Evolutionary conservation across 2,888 invertebrate genomes (phyloP).

Genomic region (Didymodactylos carnosus): DNA sequence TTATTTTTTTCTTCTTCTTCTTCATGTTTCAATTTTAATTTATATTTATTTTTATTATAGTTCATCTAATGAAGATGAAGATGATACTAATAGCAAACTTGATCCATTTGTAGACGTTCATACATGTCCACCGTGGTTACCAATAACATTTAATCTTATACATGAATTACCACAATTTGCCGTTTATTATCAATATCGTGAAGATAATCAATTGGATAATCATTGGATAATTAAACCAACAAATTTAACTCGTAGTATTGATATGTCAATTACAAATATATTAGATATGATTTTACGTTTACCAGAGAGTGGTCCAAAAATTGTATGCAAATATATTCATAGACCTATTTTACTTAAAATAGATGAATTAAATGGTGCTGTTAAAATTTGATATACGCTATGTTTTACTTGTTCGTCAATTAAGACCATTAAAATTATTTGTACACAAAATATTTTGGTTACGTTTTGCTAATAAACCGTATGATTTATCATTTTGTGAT

Average conservation of each 20-base stretch:
- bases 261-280: constrained; percentile 60
- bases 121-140: constrained; percentile 54
- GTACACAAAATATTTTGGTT: constrained; percentile 49
- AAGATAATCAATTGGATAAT: constrained; percentile 49
- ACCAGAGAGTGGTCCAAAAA: constrained; percentile 60
- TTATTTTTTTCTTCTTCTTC: no score
- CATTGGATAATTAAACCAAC: constrained; percentile 83
- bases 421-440: constrained; percentile 47
- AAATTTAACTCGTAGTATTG: constrained; percentile 67
- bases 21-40: no score
- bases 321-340: constrained; percentile 44
- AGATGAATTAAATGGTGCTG: constrained; percentile 41
- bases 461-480: constrained; percentile 59
- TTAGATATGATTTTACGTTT: constrained; percentile 56
- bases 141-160: constrained; percentile 64
- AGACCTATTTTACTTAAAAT: constrained; percentile 59
- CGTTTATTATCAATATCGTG: constrained; percentile 54
- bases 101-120: constrained; percentile 18
- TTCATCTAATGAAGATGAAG: no score
- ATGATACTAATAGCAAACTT: constrained; percentile 18
- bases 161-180: constrained; percentile 61
- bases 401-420: constrained; percentile 55
- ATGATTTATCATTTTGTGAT: constrained; percentile 54
- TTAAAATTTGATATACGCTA: constrained; percentile 77
- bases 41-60: no score